Base-by-base conservation (phyloP, 1,140 invertebrate genomes). In the Bombus superbus region DNA sequence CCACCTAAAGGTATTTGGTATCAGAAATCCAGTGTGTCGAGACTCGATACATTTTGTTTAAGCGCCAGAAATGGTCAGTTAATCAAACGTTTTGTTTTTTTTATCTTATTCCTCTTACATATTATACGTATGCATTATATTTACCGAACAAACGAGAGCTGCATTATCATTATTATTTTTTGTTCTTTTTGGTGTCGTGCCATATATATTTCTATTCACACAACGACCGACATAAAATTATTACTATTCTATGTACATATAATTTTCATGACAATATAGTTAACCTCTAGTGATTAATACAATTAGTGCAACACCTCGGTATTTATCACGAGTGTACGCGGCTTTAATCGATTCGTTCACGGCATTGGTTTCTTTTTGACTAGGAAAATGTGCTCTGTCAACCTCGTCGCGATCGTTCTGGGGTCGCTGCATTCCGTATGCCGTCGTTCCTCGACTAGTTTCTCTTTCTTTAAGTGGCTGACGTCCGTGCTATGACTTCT, bases 401-500 rank as follows among this genome's bases (percentile, higher is more conserved):
- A 90, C 89, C 89, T 90, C 82, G 86, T 88, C 59, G 89, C 86
- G 86, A 90, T 88, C 18, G 64, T 73, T 72, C 86, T 76, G 44
- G 86, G 57, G 32, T 91, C 90, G 76, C 89, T 80, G 86, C 88
- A 91, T 13, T 91, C 91, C 44, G 91, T 91, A 68, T 91, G 78
- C 59, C 90, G 86, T 80, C 91, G 86, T 68, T 90, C 90, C 71
- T 91, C 90, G 81, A 64, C 32, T 75, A 59, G 83, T 42, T 89
- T 88, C 35, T 91, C 90, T 40, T 35, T 83, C 44, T 78, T 87
- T 73, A 68, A 22, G 15, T 32, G 62, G 73, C 72, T 40, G 42
- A 92, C 85, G 71, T 92, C 91, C 18, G 91, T 66, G 79, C 91
- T 92, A 15, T 80, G 81, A 64, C 91, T 91, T 59, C 91, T 85